A percentile compares a stretch with the other conserved stretches of the same genome.
Evolutionary conservation across 2,113 vertebrate genomes (phyloP).

Genomic region (Brachyhypopomus gauderio): DNA sequence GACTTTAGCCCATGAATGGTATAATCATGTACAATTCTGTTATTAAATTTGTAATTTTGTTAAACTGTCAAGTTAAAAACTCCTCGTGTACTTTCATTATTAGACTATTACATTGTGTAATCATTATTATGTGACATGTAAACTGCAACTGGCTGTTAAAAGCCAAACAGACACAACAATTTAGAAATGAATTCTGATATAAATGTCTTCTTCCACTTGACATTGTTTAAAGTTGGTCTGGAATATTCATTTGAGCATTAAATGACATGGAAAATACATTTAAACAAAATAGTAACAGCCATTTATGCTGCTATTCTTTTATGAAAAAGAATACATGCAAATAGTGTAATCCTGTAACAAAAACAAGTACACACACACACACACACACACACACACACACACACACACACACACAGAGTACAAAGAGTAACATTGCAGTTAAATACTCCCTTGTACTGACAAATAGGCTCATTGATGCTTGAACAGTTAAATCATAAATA

Average conservation of each 20-base stretch:
- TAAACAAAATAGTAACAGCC: neutral
- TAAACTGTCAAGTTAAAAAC: constrained; percentile 7
- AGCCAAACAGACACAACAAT: neutral
- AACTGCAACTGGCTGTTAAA: constrained; percentile 25
- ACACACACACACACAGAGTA: neutral
- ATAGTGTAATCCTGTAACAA: constrained; percentile 1
- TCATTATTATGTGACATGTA: constrained; percentile 24
- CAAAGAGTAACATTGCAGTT: constrained; percentile 28
- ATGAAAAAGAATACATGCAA: constrained; percentile 31
- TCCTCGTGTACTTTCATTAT: neutral
- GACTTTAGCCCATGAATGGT: constrained; percentile 21
- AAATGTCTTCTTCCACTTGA: constrained; percentile 19
- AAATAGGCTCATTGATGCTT: constrained; percentile 38
- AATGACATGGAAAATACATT: neutral
- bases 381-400: constrained; percentile 26
- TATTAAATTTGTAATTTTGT: constrained; percentile 7
- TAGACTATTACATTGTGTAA: constrained; percentile 1
- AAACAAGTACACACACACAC: neutral
- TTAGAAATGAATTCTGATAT: constrained; percentile 14
- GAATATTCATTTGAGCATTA: constrained; percentile 5
- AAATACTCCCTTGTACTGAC: constrained; percentile 31
- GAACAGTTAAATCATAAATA: constrained; percentile 33
- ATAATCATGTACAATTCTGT: neutral
- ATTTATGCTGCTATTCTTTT: constrained; percentile 13
- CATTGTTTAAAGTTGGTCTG: constrained; percentile 11